Base-by-base conservation (phyloP, 2,888 invertebrate genomes). In the Microctonus brassicae region DNA sequence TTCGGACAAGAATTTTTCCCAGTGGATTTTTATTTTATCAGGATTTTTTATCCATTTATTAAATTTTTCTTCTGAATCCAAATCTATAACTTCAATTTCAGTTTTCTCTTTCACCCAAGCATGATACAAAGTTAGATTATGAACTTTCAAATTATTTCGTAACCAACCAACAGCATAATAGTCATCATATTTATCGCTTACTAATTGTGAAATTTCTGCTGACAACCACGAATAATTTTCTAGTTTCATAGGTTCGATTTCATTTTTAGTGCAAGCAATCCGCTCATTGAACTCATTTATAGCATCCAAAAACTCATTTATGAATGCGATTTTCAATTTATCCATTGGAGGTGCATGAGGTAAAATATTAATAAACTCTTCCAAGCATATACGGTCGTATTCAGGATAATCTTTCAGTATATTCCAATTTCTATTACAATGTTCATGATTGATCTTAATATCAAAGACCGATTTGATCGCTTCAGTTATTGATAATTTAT, bases 341-440 rank as follows among this genome's bases (percentile, higher is more conserved):
- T 4, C 58, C 53, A 6, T 39, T 20, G 0, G 74, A 67, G 64
- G 74, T 24, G 66, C 67, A 2, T 13, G 7, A 4, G 75, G 74
- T 17, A 80, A 17, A 0, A 63, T 11, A 0, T 47, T 47, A 3
- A 84, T 47, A n/a, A 80, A 79, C 1, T 55, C 53, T 1, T 81
- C 79, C n/a, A 85, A 63, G 17, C 82, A 82, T 7, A 39, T 72
- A n/a, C 72, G 76, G n/a, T 83, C 83, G 68, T 79, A 80, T 1
- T 81, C 73, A 0, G 79, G 77, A 72, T 77, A 26, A 0, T 81
- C 64, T 5, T 33, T 24, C 0, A 85, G 20, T 0, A 84, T 73
- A 13, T 76, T 76, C 73, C 79, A 81, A 0, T 36, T 52, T 0
- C 9, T 5, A 2, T 20, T 22, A 1, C 17, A 11, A 9, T 20